These are phyloP conservation scores for Smutsia gigantea DNA, from an alignment of 2,797 vertebrate species.

Conservation along the genomic window DNA sequence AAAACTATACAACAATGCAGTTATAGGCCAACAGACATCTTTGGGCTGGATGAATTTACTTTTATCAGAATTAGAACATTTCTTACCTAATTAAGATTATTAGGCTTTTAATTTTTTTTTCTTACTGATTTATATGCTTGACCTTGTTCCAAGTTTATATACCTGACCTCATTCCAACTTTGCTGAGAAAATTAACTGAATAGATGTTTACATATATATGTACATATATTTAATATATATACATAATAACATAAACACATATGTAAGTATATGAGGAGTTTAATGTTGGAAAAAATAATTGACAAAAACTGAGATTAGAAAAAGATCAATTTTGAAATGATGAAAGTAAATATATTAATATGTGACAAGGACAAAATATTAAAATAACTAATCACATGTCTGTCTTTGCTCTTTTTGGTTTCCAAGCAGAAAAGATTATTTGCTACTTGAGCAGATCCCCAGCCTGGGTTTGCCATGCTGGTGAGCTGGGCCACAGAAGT, in stretches of 20 bases:
- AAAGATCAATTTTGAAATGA: slow-evolving; percentile 32
- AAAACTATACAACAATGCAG: background rate
- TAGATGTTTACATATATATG: background rate
- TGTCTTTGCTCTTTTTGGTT: background rate
- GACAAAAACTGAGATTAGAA: background rate
- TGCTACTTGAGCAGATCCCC: background rate
- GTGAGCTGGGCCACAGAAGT: background rate
- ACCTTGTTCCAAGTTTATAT: background rate
- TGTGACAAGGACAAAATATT: background rate
- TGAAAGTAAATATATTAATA: background rate
- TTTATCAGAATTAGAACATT: background rate
- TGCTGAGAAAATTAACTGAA: background rate
- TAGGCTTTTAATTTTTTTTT: background rate
- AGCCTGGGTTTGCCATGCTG: background rate
- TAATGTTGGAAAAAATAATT: background rate
- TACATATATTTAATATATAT: background rate
- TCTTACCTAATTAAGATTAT: background rate
- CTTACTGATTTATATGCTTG: background rate
- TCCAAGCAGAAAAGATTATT: background rate
- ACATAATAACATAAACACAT: background rate
- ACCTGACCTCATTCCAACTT: background rate
- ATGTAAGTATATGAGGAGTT: background rate
- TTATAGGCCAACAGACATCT: background rate
- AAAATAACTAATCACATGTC: background rate
- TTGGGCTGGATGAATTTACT: background rate